Conservation (phyloP, 2,113 vertebrate species). For the Vanacampus margaritifer region DNA sequence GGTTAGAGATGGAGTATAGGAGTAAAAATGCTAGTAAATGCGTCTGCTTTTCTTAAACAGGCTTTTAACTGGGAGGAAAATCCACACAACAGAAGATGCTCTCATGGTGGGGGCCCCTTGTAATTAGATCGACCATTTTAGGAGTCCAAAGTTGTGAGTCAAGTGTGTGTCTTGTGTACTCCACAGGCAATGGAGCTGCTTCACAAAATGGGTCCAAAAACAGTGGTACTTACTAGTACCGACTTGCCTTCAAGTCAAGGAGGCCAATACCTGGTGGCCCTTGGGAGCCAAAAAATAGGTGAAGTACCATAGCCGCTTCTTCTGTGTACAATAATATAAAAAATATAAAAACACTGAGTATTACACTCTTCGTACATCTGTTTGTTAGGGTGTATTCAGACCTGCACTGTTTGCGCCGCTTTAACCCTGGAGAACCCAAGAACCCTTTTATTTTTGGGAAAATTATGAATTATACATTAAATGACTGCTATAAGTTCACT, state of each 20-base stretch:
- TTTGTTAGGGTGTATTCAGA: too few species aligned
- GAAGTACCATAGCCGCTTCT: not conserved
- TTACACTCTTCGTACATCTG: too few species aligned
- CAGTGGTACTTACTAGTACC: slow-evolving; percentile 94
- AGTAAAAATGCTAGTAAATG: not conserved
- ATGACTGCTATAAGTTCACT: too few species aligned
- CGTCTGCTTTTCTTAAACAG: slow-evolving; percentile 62
- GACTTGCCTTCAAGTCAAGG: slow-evolving; percentile 81
- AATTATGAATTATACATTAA: too few species aligned
- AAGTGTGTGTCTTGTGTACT: not conserved
- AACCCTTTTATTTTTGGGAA: too few species aligned
- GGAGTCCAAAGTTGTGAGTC: not conserved
- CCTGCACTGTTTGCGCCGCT: too few species aligned
- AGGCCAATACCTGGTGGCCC: slow-evolving; percentile 81
- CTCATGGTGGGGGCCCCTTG: slow-evolving; percentile 72
- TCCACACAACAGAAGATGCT: slow-evolving; percentile 84
- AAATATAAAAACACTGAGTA: too few species aligned
- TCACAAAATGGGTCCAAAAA: slow-evolving; percentile 92
- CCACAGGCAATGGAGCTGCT: slow-evolving; percentile 91
- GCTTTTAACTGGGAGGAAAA: slow-evolving; percentile 86
- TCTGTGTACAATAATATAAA: not conserved
- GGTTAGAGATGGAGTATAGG: not conserved
- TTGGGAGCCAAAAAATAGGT: slow-evolving; percentile 90
- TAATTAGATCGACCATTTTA: slow-evolving; percentile 4
- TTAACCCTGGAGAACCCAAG: too few species aligned